Percentiles rank a stretch among this genome's conserved stretches.
phyloP scores from a whole-genome alignment of 2,888 invertebrate species.

The Epistrophe grossulariae region DNA sequence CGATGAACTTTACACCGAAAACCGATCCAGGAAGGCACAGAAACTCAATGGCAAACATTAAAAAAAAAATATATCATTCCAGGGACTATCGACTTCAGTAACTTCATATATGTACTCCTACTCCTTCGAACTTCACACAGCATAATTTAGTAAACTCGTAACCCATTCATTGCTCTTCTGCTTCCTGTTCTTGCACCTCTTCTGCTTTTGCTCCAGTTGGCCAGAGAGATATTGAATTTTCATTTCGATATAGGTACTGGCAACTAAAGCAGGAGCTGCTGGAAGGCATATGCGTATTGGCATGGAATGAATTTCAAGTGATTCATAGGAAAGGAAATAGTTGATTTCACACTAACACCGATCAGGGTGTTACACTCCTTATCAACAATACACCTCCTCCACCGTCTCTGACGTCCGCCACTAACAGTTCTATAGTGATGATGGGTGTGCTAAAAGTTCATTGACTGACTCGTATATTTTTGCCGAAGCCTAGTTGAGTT shows the following conservation, averaged over 20 bases:
- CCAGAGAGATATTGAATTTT: slow-evolving; percentile 62
- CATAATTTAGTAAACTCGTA: slow-evolving; percentile 73
- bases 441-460: slow-evolving; percentile 48
- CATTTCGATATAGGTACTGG: slow-evolving; percentile 36
- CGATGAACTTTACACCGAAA: slow-evolving; percentile 47
- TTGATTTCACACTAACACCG: slow-evolving; percentile 49
- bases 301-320: slow-evolving; percentile 71
- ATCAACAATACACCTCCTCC: slow-evolving; percentile 33
- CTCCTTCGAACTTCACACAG: slow-evolving; percentile 51
- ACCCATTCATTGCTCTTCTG: slow-evolving; percentile 57
- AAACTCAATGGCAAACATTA: slow-evolving; percentile 25
- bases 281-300: slow-evolving; percentile 48
- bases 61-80: neutral
- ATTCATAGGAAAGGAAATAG: slow-evolving; percentile 66
- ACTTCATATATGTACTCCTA: slow-evolving; percentile 4
- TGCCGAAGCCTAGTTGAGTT: neutral
- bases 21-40: slow-evolving; percentile 30
- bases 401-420: neutral
- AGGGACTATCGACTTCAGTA: slow-evolving; percentile 50
- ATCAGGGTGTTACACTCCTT: neutral
- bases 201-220: slow-evolving; percentile 12
- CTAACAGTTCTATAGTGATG: neutral
- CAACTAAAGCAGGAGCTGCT: slow-evolving; percentile 15
- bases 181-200: slow-evolving; percentile 20
- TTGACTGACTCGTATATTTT: slow-evolving; percentile 41